Percentiles rank a stretch among this genome's conserved stretches.
phyloP scores from a whole-genome alignment of 2,888 invertebrate genomes.

The Horisme vitalbata region DNA sequence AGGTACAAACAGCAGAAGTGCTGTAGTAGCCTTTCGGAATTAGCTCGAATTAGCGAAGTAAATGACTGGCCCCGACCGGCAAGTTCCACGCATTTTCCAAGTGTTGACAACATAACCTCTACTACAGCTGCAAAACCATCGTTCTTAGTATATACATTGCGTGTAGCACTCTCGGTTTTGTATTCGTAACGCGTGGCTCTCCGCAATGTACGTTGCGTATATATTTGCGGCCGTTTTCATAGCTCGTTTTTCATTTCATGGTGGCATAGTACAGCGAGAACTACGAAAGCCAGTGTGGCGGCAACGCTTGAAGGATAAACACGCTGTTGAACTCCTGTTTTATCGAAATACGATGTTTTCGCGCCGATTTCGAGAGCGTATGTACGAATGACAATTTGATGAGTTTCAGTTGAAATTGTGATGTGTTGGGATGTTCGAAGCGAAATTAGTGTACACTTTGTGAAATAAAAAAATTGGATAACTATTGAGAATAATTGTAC shows the following conservation, averaged over 20 bases:
- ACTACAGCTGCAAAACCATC: constrained; percentile 30
- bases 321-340: constrained; percentile 44
- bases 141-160: constrained; percentile 36
- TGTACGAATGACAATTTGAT: constrained; percentile 50
- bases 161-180: background rate
- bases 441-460: constrained; percentile 18
- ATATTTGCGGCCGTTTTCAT: constrained; percentile 10
- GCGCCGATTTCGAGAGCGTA: constrained; percentile 50
- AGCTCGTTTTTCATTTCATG: constrained; percentile 23
- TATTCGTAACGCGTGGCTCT: background rate
- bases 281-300: constrained; percentile 59
- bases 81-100: constrained; percentile 55
- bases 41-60: constrained; percentile 60
- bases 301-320: constrained; percentile 49
- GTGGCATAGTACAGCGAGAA: constrained; percentile 30
- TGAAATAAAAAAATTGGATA: constrained; percentile 19
- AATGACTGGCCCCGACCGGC: constrained; percentile 50
- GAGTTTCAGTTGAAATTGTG: constrained; percentile 51
- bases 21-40: constrained; percentile 45
- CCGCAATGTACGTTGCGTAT: constrained; percentile 38
- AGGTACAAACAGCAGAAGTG: constrained; percentile 28
- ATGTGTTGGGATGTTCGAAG: constrained; percentile 20
- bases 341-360: constrained; percentile 49
- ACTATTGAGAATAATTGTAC: constrained; percentile 7
- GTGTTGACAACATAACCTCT: constrained; percentile 54